Evolutionary conservation across 2,888 invertebrate species (phyloP).

Genomic region (Pyrgus malvae): DNA sequence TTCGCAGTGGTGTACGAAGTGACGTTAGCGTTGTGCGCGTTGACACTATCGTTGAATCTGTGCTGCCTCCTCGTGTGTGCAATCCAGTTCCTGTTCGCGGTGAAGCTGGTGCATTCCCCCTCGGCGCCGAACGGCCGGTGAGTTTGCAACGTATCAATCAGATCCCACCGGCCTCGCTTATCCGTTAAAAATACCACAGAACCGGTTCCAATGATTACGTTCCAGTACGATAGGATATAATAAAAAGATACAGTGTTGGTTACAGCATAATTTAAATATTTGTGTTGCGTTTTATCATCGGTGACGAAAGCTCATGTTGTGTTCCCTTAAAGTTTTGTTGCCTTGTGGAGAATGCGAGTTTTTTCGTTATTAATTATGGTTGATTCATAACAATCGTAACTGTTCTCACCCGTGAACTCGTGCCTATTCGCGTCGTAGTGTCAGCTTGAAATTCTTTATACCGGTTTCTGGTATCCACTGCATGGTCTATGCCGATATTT

Average conservation of each 20-base stretch:
- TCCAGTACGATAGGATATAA: constrained; percentile 37
- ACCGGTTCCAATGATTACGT: constrained; percentile 57
- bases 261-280: constrained; percentile 52
- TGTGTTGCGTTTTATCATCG: constrained; percentile 39
- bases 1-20: constrained; percentile 95
- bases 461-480: constrained; percentile 31
- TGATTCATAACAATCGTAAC: constrained; percentile 41
- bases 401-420: constrained; percentile 7
- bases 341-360: constrained; percentile 37
- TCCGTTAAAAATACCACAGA: constrained; percentile 60
- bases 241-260: constrained; percentile 24
- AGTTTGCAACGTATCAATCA: constrained; percentile 49
- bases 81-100: constrained; percentile 96
- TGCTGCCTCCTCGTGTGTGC: constrained; percentile 96
- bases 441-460: constrained; percentile 29
- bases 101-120: constrained; percentile 93
- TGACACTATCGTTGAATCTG: constrained; percentile 93
- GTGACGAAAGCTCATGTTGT: constrained; percentile 27
- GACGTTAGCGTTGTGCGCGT: constrained; percentile 93
- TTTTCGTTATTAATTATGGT: constrained; percentile 58
- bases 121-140: constrained; percentile 88
- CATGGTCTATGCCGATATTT: constrained; percentile 8
- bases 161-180: constrained; percentile 35
- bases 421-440: constrained; percentile 10
- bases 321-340: neutral